Evolutionary conservation across 2,797 vertebrate species (phyloP), one percentile per base, ranked within the genome.

Genomic region (Muscicapa striata): DNA sequence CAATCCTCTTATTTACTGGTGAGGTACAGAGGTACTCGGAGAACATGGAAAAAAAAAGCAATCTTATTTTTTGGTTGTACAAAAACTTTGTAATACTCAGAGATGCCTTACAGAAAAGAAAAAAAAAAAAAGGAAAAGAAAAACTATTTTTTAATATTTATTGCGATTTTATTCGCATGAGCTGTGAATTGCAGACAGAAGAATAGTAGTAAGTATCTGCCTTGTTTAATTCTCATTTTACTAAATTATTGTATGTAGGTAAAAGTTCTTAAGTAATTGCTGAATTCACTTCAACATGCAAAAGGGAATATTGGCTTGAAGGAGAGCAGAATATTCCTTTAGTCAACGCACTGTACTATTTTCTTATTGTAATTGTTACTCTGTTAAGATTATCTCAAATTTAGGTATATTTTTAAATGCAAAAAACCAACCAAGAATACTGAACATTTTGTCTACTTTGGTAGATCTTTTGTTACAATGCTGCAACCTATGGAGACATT

Each of bases 301-400:
- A 98, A 96, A 96, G 97, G 95, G 96, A 97, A 95, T 96, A 90
- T 96, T 94, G 84, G 96, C 96, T 97, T 96, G 94, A 94, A 95
- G 96, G 97, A 96, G 94, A 95, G 96, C 96, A 40, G 73, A 59
- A 94, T 95, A 96, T 96, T 96, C 96, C 97, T 96, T 97, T 98
- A 98, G 98, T 98, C 78, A 95, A 98, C 97, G 97, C 97, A 98
- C 98, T 98, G 98, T 97, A 98, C 97, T 98, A 97, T 97, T 97
- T 97, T 97, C 97, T 97, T 97, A 96, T 94, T 94, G 94, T 97
- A 94, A 82, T 97, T 96, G 94, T 98, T 97, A 97, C 97, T 97
- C 96, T 97, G 94, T 97, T 96, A 97, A 98, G 97, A 96, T 96
- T 96, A 96, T 97, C 95, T 97, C 96, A 97, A 96, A 95, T 95